Percentiles rank a stretch among this genome's conserved stretches.
These are phyloP conservation scores for Gibbula magus DNA, from an alignment of 2,888 invertebrate species.

Conservation along the genomic window DNA sequence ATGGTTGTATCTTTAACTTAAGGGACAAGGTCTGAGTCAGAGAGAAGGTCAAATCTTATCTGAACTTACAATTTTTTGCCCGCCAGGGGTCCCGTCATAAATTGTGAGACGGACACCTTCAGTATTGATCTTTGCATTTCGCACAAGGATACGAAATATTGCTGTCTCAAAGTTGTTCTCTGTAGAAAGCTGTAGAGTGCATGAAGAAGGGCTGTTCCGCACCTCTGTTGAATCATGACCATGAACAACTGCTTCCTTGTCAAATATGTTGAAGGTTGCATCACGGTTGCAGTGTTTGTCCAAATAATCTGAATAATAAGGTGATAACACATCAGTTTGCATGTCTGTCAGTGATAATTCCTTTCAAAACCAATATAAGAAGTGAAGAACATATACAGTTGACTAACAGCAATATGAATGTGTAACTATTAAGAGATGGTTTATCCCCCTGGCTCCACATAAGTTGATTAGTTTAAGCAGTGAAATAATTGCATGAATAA, in stretches of 20 bases:
- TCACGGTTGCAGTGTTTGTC: slow-evolving; percentile 33
- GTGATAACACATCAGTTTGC: not conserved
- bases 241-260: not conserved
- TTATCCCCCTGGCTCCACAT: no score
- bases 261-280: not conserved
- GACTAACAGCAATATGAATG: not conserved
- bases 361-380: no score
- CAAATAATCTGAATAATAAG: slow-evolving; percentile 27
- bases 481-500: no score
- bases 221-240: slow-evolving; percentile 4
- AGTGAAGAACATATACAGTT: no score
- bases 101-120: slow-evolving; percentile 25
- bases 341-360: no score
- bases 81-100: slow-evolving; percentile 19
- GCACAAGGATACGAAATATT: slow-evolving; percentile 4
- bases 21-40: not conserved
- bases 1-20: no score
- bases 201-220: not conserved
- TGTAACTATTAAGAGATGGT: no score
- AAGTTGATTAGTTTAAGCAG: no score
- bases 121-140: not conserved
- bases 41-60: not conserved
- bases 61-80: slow-evolving; percentile 20
- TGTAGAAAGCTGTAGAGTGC: slow-evolving; percentile 20
- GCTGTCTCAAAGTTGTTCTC: slow-evolving; percentile 26